These are phyloP conservation scores for Neotragus pygmaeus DNA, from an alignment of 2,113 vertebrate species.

Conservation along the genomic window DNA sequence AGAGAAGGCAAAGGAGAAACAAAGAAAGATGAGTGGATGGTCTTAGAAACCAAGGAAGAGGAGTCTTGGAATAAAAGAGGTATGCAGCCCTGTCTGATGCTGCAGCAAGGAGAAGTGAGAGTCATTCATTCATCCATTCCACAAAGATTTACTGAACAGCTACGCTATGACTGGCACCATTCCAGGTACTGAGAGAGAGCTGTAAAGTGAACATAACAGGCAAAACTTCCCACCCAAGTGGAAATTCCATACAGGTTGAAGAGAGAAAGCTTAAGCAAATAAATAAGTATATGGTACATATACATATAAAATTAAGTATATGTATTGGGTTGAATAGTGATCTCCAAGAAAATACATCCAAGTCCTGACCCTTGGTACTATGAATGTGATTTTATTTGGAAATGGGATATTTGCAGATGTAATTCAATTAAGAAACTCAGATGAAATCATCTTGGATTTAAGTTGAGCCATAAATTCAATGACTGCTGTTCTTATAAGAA, in stretches of 20 bases:
- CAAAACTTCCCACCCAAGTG: neutral
- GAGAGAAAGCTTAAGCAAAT: neutral
- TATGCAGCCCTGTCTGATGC: neutral
- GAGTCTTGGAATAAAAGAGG: neutral
- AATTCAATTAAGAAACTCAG: neutral
- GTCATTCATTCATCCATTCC: neutral
- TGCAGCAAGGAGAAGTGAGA: neutral
- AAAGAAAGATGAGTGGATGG: rapidly evolving
- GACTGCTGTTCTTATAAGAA: neutral
- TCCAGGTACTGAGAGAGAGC: neutral
- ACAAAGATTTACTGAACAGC: neutral
- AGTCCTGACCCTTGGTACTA: neutral
- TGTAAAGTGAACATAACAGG: neutral
- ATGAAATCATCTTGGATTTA: neutral
- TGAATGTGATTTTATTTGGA: neutral
- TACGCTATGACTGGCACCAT: neutral
- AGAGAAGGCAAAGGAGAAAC: neutral
- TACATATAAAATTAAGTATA: neutral
- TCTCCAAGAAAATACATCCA: neutral
- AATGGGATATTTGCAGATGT: neutral
- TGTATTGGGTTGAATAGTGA: neutral
- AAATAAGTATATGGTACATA: neutral
- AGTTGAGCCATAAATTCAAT: neutral
- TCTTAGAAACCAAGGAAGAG: neutral
- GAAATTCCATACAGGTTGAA: neutral